Base-by-base conservation (phyloP, 2,113 vertebrate genomes). In the Toxotes chatareus region DNA sequence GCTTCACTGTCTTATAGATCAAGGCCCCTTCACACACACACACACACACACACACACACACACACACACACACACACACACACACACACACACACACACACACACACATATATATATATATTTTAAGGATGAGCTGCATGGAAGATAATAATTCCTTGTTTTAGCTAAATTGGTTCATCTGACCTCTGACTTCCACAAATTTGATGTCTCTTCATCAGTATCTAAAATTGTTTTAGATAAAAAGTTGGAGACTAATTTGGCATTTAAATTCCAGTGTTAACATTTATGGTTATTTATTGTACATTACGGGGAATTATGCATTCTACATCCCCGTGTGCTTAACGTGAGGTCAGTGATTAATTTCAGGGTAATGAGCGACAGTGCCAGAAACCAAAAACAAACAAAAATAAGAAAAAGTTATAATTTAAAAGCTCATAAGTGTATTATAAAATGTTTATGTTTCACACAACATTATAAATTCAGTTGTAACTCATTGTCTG, bases 271-370 rank as follows among this genome's bases (percentile, higher is more conserved):
- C 27, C 27, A 62, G 10, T n/a, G 9, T 53, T 31, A 69, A 79
- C 57, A 73, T 36, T 1, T 38, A 23, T 1, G 1, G 5, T 61
- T 61, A 70, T 72, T 75, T 56, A 76, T 68, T 73, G 19, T 16
- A 44, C 8, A 57, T 44, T 19, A 72, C 7, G 38, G 3, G 17
- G 3, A 42, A 47, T 34, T 66, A 9, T 74, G 12, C 27, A 17
- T 53, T 67, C 17, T 16, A 16, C 44, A 68, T 68, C 23, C 32
- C 5, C 3, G 0, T 36, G 23, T 13, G 16, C 42, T 77, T 61
- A 46, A 66, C 44, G 16, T 34, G 9, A 66, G 40, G 55, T 82
- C 40, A 59, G 19, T 65, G 21, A 67, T 61, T 59, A 46, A 71
- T 73, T 46, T 67, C 14, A 40, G 34, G 38, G 11, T 69, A 78